These are phyloP conservation scores for Propithecus perrieri DNA, from an alignment of 2,797 vertebrate species.

Conservation along the genomic window DNA sequence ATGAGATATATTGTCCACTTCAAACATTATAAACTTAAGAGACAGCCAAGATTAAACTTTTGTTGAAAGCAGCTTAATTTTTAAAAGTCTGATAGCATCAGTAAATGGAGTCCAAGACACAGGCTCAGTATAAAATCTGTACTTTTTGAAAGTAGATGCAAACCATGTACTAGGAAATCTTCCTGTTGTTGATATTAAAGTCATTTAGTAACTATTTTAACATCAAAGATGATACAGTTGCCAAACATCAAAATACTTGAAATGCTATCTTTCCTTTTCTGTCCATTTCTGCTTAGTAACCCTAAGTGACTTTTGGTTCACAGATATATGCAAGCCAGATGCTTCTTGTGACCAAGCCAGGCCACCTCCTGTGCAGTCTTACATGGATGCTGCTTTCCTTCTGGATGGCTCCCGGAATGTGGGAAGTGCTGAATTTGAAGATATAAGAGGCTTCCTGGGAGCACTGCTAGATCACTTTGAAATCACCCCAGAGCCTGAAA, in stretches of 20 bases:
- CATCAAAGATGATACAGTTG: not conserved
- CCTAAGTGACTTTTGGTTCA: conserved; percentile 33
- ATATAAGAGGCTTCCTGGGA: conserved; percentile 77
- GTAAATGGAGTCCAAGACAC: not conserved
- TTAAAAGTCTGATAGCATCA: not conserved
- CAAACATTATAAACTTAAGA: not conserved
- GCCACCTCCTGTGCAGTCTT: not conserved
- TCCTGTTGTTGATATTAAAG: not conserved
- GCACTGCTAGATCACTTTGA: conserved; percentile 79
- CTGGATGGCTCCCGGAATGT: conserved; percentile 81
- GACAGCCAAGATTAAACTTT: not conserved
- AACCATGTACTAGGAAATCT: not conserved
- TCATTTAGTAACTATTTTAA: not conserved
- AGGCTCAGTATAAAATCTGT: not conserved
- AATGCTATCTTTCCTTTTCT: not conserved
- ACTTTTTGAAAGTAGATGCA: not conserved
- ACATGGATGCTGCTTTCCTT: conserved; percentile 82
- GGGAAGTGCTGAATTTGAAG: conserved; percentile 76
- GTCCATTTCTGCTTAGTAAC: not conserved
- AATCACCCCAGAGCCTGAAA: conserved; percentile 60
- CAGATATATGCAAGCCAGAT: conserved; percentile 82
- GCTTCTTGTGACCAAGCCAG: conserved; percentile 62
- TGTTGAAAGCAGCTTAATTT: not conserved
- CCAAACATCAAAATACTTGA: not conserved
- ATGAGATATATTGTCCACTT: not conserved